A percentile compares a stretch with the other conserved stretches of the same genome.
Conservation (phyloP, 2,113 vertebrate species). For the Poeciliopsis prolifica region DNA sequence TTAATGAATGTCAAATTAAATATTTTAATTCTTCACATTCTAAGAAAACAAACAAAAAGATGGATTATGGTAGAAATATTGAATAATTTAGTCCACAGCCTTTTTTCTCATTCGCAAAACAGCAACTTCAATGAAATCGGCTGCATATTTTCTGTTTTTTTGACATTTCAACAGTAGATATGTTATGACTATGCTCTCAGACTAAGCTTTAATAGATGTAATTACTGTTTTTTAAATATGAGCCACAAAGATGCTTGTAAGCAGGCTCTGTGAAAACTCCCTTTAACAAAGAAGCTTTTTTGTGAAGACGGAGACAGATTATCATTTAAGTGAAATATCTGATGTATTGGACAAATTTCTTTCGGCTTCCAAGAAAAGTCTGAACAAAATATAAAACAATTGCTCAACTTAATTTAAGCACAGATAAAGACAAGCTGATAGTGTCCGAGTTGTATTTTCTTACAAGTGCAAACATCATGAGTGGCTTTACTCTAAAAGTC, state of each 20-base stretch:
- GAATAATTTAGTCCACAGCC: not conserved
- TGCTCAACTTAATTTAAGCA: not conserved
- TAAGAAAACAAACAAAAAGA: not conserved
- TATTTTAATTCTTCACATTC: not conserved
- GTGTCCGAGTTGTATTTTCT: not conserved
- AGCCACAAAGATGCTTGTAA: slow-evolving; percentile 34
- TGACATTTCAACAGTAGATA: not conserved
- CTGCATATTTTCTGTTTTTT: not conserved
- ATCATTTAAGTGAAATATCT: slow-evolving; percentile 67
- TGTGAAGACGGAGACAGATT: slow-evolving; percentile 63
- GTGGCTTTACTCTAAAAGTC: slow-evolving; percentile 1
- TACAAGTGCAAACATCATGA: slow-evolving; percentile 17
- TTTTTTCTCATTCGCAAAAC: not conserved
- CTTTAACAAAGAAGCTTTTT: slow-evolving; percentile 36
- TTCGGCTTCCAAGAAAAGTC: slow-evolving; percentile 32
- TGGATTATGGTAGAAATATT: not conserved
- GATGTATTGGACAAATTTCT: slow-evolving; percentile 62
- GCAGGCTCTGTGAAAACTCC: slow-evolving; percentile 38
- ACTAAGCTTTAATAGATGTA: slow-evolving; percentile 20
- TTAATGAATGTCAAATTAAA: not conserved
- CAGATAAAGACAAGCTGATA: not conserved
- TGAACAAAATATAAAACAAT: slow-evolving; percentile 46
- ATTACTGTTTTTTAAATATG: slow-evolving; percentile 36
- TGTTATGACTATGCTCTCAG: slow-evolving; percentile 4
- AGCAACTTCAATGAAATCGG: not conserved